Base-by-base conservation (phyloP, 2,888 invertebrate genomes). In the Copidosoma aretas region DNA sequence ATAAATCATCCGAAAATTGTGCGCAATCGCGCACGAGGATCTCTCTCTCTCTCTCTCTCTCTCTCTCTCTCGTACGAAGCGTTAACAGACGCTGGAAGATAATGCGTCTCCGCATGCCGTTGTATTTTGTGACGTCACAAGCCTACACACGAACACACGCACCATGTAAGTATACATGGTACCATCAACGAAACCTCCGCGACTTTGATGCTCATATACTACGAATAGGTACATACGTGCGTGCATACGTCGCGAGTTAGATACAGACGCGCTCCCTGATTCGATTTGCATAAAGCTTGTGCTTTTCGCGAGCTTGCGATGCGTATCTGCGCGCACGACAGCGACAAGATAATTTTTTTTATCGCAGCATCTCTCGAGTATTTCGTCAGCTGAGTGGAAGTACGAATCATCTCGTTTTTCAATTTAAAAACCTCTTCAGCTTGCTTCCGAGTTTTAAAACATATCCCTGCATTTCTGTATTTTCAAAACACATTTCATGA, bases 261-360 rank as follows among this genome's bases (percentile, higher is more conserved):
- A 19, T 58, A 51, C 21, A 24, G 46, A 14, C 21, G 76, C 75
- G 74, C 77, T 76, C 78, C 77, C 77, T 80, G 78, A 79, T 80
- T 79, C 79, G 79, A 79, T 80, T 78, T 56, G 52, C 60, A 64
- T 63, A 59, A 43, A 58, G 25, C 46, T 41, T 51, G 56, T 49
- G 51, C 41, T 12, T 21, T 32, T 21, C 19, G 19, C 39, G 19
- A 5, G 22, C 14, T 58, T 14, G 49, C 24, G 4, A 17, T 1
- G 22, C 24, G n/a, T 41, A n/a, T n/a, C n/a, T 52, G 46, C 60
- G 46, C 17, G 53, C 21, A 24, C 15, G 22, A 60, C 60, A 3
- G 63, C 79, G 32, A 3, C 32, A 8, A 32, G 32, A 32, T 32
- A 32, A 32, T 32, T 32, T 32, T 32, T 32, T 32, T 8, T 32